Evolutionary conservation across 2,888 invertebrate species (phyloP), one percentile per base, ranked within the genome.

Genomic region (Caenorhabditis virilis): DNA sequence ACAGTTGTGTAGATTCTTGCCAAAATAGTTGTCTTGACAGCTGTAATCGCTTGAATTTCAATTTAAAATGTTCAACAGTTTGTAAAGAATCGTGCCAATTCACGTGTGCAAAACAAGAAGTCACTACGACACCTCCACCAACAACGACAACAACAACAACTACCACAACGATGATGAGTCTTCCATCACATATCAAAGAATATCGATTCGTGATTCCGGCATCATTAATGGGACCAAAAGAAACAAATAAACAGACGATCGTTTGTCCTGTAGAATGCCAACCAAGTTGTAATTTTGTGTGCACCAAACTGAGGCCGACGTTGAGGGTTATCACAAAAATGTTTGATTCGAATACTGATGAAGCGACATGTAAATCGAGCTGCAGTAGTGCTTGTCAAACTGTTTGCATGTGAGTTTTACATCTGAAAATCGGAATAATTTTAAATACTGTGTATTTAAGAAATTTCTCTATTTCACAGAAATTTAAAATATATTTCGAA

Each of bases 181-280:
- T 65, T n/a, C 64, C 64, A 23, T n/a, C 64, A 7, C 23, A 64
- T 30, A 57, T 63, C 35, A 48, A 57, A 27, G 67, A 71, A 30
- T 71, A 68, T 55, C 60, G 61, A 23, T 71, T 71, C 23, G 55
- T 71, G 33, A 61, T 71, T 52, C 71, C 71, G 13, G 54, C 67
- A 6, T 48, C 45, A 15, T 46, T 43, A n/a, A 26, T 54, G 30
- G 43, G 27, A 15, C 25, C 46, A 23, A 59, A 30, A 6, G 43
- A 50, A 1, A n/a, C 50, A n/a, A 33, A 33, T 30, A 38, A 46
- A 22, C 43, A 43, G 20, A 45, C 43, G 18, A n/a, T n/a, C n/a
- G n/a, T n/a, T n/a, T 65, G 65, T 25, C 52, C 59, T 18, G 25
- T 51, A 16, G 65, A 65, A 52, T 65, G 65, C 23, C 55, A 52